Percentiles rank a stretch among this genome's conserved stretches.
These are phyloP conservation scores for Malacosoma neustria DNA, from an alignment of 2,888 invertebrate species.

Conservation along the genomic window DNA sequence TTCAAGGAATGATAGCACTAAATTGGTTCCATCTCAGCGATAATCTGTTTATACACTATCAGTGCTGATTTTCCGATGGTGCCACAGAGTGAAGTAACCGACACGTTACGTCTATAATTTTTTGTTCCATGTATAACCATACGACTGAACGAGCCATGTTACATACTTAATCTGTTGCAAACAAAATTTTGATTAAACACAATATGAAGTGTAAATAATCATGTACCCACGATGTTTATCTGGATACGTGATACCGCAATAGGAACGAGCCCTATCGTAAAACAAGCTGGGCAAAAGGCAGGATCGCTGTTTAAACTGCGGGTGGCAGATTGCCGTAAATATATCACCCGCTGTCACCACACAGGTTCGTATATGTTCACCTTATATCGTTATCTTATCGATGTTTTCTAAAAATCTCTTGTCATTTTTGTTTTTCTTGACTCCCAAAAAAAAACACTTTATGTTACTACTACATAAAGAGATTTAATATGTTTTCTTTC, in stretches of 20 bases:
- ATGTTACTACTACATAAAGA: background rate
- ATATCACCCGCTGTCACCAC: conserved; percentile 39
- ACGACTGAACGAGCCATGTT: too few relatives aligned
- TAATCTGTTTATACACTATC: too few relatives aligned
- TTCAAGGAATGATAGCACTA: too few relatives aligned
- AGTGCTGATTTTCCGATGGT: too few relatives aligned
- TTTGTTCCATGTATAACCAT: too few relatives aligned
- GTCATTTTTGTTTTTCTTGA: background rate
- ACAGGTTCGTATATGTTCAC: conserved; percentile 18
- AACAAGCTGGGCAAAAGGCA: conserved; percentile 28
- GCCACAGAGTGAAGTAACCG: too few relatives aligned
- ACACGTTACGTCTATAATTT: too few relatives aligned
- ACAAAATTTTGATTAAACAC: background rate
- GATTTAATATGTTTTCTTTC: background rate
- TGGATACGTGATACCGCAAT: conserved; percentile 13
- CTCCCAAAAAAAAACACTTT: too few relatives aligned
- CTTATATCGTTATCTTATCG: background rate
- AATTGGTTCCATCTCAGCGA: too few relatives aligned
- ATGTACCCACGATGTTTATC: conserved; percentile 6
- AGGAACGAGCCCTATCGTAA: conserved; percentile 26
- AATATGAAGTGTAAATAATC: background rate
- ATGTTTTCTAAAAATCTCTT: background rate
- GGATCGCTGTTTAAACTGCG: conserved; percentile 34
- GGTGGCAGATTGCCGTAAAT: conserved; percentile 37
- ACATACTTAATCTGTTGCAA: too few relatives aligned